These are phyloP conservation scores for Lagodon rhomboides DNA, from an alignment of 2,797 vertebrate species.

Conservation along the genomic window DNA sequence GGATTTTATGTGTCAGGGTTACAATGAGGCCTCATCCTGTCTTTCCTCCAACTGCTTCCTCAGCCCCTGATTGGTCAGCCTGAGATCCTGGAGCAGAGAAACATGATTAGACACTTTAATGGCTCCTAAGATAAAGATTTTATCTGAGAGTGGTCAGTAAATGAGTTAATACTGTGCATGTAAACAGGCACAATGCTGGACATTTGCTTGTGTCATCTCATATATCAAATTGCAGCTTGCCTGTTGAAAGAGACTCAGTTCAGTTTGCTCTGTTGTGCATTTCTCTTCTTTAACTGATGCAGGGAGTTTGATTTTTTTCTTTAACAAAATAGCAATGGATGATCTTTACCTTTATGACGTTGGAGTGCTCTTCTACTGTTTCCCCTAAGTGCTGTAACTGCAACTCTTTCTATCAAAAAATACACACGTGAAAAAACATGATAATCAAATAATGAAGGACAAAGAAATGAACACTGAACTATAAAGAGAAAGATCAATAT, in stretches of 20 bases:
- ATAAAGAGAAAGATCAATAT: not conserved
- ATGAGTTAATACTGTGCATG: not conserved
- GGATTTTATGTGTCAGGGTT: slow-evolving; percentile 27
- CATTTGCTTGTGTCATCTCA: not conserved
- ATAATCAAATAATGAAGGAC: not conserved
- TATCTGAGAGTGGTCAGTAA: not conserved
- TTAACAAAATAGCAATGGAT: not conserved
- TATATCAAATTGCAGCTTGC: not conserved
- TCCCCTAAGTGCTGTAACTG: slow-evolving; percentile 55
- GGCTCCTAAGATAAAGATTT: not conserved
- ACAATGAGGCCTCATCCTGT: slow-evolving; percentile 66
- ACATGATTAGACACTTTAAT: slow-evolving; percentile 3
- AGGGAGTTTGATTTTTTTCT: not conserved
- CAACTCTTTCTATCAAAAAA: slow-evolving; percentile 56
- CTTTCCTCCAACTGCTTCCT: slow-evolving; percentile 63
- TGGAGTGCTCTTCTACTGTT: slow-evolving; percentile 57
- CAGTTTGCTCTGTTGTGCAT: not conserved
- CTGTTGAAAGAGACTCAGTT: not conserved
- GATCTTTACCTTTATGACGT: slow-evolving; percentile 63
- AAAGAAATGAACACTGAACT: not conserved
- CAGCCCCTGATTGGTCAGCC: slow-evolving; percentile 61
- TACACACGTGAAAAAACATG: not conserved
- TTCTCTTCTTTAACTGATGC: not conserved
- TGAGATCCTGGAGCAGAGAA: slow-evolving; percentile 72
- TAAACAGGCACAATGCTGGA: not conserved